Evolutionary conservation across 35 echinoderm and acorn worm species (phyloP), one percentile per base, ranked within the genome.

Genomic region (Apostichopus japonicus): DNA sequence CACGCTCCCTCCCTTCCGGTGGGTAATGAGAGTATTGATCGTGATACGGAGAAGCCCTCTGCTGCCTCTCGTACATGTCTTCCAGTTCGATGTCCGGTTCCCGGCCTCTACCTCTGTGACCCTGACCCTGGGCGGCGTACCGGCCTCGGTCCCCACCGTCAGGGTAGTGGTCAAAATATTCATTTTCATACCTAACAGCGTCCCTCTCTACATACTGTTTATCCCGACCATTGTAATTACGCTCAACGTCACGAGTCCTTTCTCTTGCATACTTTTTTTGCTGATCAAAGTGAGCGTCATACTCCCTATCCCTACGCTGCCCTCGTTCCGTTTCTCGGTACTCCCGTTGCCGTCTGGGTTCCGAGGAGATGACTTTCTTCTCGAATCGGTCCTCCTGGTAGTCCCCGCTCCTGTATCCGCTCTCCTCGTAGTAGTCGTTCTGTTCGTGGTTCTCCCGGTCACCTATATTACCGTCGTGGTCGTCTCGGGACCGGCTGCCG

Each of bases 1-100:
- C 86, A 24, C 96, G 21, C 33, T 97, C 96, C 86, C 91, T 91
- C 56, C 90, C 63, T 25, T 93, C 96, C 44, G 86, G 87, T 79
- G 90, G 83, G 79, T 95, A 95, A 56, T 83, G 77, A 16, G 92
- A 93, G 61, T 93, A 97, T 72, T 94, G 96, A 81, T 97, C 96
- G 19, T 82, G 93, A 80, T 97, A 97, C 15, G 93, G 73, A 24
- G 92, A 78, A 5, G 93, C 62, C 79, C 91, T 58, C 93, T 79
- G 58, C 67, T 87, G 79, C 71, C 93, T 89, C 6, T 87, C 96
- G 86, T 93, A 97, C 96, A 97, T 97, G 59, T 97, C 96, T 81
- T 97, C 96, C 96, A 97, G 94, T 92, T 97, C 96, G 87, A 97
- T 97, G 77, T 97, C 96, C 19, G 90, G 84, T 55, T 97, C 96